A percentile compares a stretch with the other conserved stretches of the same genome.
These are phyloP conservation scores for Globicephala melas DNA, from an alignment of 2,113 vertebrate species.

Conservation along the genomic window DNA sequence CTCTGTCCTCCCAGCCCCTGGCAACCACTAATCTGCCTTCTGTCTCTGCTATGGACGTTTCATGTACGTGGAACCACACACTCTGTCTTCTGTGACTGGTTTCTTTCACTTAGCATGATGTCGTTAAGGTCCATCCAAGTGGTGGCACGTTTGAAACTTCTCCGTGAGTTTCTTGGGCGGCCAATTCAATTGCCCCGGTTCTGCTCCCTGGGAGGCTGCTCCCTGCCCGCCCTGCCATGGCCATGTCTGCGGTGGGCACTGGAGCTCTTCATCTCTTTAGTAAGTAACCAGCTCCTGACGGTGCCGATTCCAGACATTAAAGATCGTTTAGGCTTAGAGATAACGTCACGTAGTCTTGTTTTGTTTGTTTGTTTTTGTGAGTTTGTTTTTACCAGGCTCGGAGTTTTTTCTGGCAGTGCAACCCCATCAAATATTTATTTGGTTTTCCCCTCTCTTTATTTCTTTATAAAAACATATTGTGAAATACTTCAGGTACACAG, in stretches of 20 bases:
- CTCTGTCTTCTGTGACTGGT: background rate
- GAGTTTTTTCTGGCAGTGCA: background rate
- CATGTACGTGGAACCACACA: accelerated
- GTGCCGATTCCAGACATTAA: background rate
- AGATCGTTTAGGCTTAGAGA: background rate
- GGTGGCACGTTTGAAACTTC: background rate
- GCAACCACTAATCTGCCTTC: background rate
- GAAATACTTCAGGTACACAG: background rate
- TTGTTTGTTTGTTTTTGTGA: background rate
- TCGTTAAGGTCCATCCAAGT: background rate
- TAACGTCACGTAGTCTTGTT: background rate
- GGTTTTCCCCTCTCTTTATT: background rate
- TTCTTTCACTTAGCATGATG: background rate
- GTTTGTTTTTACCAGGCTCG: background rate
- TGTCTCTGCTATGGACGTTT: background rate
- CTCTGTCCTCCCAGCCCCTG: background rate
- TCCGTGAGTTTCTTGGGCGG: background rate
- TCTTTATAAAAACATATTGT: background rate
- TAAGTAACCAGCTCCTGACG: background rate
- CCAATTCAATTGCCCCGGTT: background rate
- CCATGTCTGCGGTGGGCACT: background rate
- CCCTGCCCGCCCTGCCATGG: no score
- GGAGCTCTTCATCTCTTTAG: background rate
- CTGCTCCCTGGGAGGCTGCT: background rate
- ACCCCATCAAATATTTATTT: background rate